Conservation (phyloP, 2,113 vertebrate species). For the Malaclemys terrapin region DNA sequence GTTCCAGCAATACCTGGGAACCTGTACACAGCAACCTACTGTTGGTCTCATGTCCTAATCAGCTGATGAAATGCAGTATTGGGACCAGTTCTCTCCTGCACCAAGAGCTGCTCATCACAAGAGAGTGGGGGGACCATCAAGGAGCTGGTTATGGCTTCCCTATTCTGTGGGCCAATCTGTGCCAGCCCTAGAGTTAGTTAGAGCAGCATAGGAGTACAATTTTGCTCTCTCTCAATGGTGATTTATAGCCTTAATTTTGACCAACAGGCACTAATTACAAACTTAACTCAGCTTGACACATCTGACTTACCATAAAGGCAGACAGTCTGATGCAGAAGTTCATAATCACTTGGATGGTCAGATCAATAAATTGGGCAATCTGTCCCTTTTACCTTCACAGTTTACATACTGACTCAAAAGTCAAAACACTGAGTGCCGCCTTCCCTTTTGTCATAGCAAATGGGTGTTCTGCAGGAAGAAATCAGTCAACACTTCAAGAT, state of each 20-base stretch:
- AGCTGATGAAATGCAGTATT: constrained; percentile 17
- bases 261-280: constrained; percentile 9
- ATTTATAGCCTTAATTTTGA: constrained; percentile 46
- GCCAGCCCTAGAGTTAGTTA: constrained; percentile 33
- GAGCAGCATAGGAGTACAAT: constrained; percentile 44
- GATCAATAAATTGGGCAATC: background rate
- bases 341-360: background rate
- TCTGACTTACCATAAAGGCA: background rate
- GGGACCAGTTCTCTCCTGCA: constrained; percentile 14
- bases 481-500: constrained; percentile 45
- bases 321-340: background rate
- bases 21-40: background rate
- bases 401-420: constrained; percentile 30
- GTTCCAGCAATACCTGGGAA: background rate
- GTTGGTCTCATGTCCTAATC: background rate
- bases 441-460: constrained; percentile 18
- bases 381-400: background rate
- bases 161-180: constrained; percentile 21
- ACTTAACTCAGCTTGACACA: background rate
- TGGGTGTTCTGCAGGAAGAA: constrained; percentile 39
- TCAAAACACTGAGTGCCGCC: constrained; percentile 15
- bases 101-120: constrained; percentile 22
- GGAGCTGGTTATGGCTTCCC: constrained; percentile 38
- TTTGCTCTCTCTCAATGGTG: background rate
- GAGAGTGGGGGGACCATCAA: constrained; percentile 43